A percentile compares a stretch with the other conserved stretches of the same genome.
Evolutionary conservation across 2,113 vertebrate genomes (phyloP).

Genomic region (Panthera tigris): DNA sequence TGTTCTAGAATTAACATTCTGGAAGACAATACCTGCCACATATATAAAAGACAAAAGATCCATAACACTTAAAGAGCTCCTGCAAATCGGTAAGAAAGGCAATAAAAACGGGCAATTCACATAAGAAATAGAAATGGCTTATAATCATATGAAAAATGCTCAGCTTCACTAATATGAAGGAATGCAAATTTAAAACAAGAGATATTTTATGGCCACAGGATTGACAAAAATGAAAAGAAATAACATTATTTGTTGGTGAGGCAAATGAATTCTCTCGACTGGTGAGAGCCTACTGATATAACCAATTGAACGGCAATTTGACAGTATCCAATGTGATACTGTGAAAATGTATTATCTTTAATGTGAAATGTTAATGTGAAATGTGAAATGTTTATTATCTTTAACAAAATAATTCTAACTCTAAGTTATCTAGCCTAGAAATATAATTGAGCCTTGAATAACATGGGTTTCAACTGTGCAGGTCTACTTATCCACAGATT

Average conservation of each 20-base stretch:
- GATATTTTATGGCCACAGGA: background rate
- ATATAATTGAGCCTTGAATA: background rate
- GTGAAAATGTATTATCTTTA: background rate
- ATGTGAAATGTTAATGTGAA: background rate
- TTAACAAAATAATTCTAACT: slow-evolving; percentile 5
- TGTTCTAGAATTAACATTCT: slow-evolving; percentile 25
- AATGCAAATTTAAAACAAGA: background rate
- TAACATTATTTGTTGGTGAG: background rate
- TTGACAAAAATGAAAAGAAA: background rate
- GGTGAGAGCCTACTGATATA: background rate
- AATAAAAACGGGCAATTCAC: background rate
- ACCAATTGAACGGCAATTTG: background rate
- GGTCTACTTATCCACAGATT: background rate
- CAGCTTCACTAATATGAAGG: background rate
- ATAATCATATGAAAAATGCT: background rate
- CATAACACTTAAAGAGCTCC: background rate
- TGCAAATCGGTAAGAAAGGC: slow-evolving; percentile 4
- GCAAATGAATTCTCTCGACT: background rate
- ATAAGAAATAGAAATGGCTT: background rate
- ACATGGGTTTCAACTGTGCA: background rate
- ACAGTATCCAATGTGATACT: background rate
- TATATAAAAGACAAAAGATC: background rate
- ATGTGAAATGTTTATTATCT: background rate
- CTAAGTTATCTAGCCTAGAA: background rate
- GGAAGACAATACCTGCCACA: background rate